phyloP scores from a whole-genome alignment of 2,113 vertebrate genomes.

The Charadrius vociferus region DNA sequence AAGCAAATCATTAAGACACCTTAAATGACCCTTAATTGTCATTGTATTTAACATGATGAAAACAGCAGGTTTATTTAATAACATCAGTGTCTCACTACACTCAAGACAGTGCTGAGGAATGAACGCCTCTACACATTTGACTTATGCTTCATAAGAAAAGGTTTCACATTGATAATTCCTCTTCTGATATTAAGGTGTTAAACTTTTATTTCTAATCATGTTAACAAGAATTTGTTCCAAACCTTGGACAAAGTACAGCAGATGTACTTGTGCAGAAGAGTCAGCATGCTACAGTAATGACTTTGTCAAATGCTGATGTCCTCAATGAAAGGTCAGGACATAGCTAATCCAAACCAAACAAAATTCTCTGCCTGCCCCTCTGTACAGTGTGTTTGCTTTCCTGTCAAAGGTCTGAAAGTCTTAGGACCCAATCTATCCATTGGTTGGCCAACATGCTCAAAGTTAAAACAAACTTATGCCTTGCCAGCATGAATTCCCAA shows the following conservation, averaged over 20 bases:
- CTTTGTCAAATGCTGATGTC: not conserved
- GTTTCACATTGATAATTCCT: not conserved
- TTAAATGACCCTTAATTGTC: not conserved
- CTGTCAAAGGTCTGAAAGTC: not conserved
- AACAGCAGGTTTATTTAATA: not conserved
- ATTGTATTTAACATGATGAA: not conserved
- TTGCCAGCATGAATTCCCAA: not conserved
- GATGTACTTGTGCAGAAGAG: not conserved
- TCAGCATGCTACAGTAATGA: not conserved
- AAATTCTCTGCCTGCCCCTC: not conserved
- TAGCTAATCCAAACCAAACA: not conserved
- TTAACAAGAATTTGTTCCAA: not conserved
- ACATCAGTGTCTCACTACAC: not conserved
- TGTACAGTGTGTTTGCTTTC: not conserved
- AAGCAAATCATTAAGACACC: not conserved
- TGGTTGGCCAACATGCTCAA: not conserved
- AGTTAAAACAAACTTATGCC: not conserved
- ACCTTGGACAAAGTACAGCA: not conserved
- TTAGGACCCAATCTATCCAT: not conserved
- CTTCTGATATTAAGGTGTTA: not conserved
- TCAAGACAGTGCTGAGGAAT: not conserved
- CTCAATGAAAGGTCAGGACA: not conserved
- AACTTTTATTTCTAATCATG: not conserved
- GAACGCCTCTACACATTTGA: not conserved
- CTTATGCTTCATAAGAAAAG: not conserved